phyloP scores from a whole-genome alignment of 2,888 invertebrate genomes.

The Limnephilus auricula region DNA sequence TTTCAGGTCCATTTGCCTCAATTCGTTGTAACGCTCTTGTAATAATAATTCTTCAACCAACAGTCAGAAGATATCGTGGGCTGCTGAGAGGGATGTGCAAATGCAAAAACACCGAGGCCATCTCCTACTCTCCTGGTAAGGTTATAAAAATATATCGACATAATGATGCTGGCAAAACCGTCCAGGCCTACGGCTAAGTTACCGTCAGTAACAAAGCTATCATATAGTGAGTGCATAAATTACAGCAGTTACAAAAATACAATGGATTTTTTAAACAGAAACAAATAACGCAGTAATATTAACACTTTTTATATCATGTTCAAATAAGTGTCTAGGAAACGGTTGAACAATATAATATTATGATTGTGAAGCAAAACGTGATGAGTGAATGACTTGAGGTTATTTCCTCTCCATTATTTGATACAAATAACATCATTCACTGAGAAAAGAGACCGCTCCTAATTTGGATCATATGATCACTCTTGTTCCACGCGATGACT shows the following conservation, averaged over 20 bases:
- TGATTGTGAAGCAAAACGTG: background rate
- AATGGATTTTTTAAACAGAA: background rate
- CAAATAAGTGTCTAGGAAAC: background rate
- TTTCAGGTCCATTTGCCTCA: background rate
- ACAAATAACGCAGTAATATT: background rate
- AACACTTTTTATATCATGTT: background rate
- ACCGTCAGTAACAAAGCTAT: background rate
- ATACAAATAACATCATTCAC: background rate
- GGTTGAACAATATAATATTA: background rate
- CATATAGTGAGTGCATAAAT: background rate
- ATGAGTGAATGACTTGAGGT: constrained; percentile 7
- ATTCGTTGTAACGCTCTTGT: background rate
- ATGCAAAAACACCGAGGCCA: background rate
- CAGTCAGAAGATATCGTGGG: background rate
- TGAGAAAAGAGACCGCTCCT: constrained; percentile 39
- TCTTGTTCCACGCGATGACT: constrained; percentile 7
- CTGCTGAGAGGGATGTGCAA: background rate
- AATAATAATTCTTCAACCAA: background rate
- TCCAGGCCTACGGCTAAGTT: background rate
- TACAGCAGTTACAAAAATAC: background rate
- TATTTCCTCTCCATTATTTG: constrained; percentile 25
- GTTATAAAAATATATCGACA: background rate
- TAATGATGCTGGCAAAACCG: background rate
- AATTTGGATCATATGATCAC: constrained; percentile 44
- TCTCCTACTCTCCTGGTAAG: background rate